Base-by-base conservation (phyloP, 2,797 vertebrate species). In the Atherinosoma microstoma region DNA sequence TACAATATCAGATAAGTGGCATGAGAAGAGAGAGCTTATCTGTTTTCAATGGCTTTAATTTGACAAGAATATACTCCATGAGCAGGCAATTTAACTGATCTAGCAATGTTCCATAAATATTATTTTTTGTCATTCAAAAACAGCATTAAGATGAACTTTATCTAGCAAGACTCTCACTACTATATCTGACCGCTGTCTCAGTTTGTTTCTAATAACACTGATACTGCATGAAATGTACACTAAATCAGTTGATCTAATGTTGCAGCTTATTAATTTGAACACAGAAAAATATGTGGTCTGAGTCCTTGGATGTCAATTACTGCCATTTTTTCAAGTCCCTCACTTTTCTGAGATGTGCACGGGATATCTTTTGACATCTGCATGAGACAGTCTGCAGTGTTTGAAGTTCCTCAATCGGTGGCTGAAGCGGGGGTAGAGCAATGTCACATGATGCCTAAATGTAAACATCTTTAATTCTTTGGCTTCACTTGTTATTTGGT, bases 1-100 rank as follows among this genome's bases (percentile, higher is more conserved):
- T n/a, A 72, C 64, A 60, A 35, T 24, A 45, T 56, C 56, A 69
- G 59, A 70, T 69, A 61, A 71, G 30, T 32, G 15, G 45, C 22
- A 13, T 32, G 58, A 82, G 62, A 64, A 40, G 6, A 47, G 38
- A 58, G 35, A 68, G 45, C 34, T 69, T 35, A 27, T 51, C 24
- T 58, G 57, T 36, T 49, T 22, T 42, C 13, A 67, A 32, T n/a
- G 24, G 63, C 53, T 30, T 45, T 22, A 2, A 73, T 51, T 56
- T 75, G 45, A 36, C 8, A 58, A 62, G 5, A 51, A 40, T 47
- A 56, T 18, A 67, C 54, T 29, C 62, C 5, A 79, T 45, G 10
- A 38, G 56, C 78, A 42, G 36, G 9, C 15, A 13, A 22, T 65
- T 64, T 54, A 30, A 29, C 63, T 63, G 10, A 67, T 29, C 32